Evolutionary conservation across 2,888 invertebrate genomes (phyloP), one percentile per base, ranked within the genome.

Genomic region (Eupsilia transversa): DNA sequence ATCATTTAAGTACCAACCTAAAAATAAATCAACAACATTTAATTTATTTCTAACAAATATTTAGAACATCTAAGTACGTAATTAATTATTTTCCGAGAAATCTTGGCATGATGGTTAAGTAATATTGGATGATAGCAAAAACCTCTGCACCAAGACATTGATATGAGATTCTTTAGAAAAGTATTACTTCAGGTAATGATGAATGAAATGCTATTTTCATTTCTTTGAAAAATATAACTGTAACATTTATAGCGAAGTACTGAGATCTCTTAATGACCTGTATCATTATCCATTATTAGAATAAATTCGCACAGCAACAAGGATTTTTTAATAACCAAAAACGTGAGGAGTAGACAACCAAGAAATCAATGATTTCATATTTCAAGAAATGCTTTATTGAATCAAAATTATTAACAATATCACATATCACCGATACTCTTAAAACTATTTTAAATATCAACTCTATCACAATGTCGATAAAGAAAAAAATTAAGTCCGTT

Each of bases 341-440:
- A 33, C 27, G n/a, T 0, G 41, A 12, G 7, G 2, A 33, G 17
- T n/a, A 17, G 23, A 5, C 20, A 6, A n/a, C 1, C 10, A 77
- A 56, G 60, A n/a, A 76, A 72, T 83, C 46, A 54, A 56, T 9
- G 35, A n/a, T 38, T 12, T 20, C 33, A 30, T 80, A 38, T 56
- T 67, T n/a, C 0, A 52, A 73, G 56, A 60, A 57, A 69, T 61
- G 30, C 33, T 84, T 84, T 69, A 84, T 56, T 74, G 60, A 43
- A 54, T 63, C n/a, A 57, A 57, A 63, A 56, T 72, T 23, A 60
- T n/a, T 57, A 57, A 43, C 33, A 49, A 60, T 82, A 75, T 82
- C 60, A 76, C 54, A 35, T 74, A 30, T 54, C 66, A 85, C 72
- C 67, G 56, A 70, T 49, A 71, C 12, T 60, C 66, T 54, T 85